Conservation (phyloP, 2,113 vertebrate genomes). For the Gorsachius goisagi region DNA sequence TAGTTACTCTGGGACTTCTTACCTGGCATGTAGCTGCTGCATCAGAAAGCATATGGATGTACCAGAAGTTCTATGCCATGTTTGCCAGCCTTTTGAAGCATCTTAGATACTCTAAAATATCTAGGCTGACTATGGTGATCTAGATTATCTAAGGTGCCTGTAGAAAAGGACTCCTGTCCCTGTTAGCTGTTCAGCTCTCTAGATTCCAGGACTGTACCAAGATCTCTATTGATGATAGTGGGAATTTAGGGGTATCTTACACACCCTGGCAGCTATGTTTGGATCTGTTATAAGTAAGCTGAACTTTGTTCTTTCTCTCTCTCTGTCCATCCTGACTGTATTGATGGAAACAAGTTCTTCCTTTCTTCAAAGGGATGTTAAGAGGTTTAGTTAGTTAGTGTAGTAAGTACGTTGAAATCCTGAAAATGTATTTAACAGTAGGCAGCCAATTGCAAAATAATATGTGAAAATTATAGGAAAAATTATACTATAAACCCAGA, state of each 20-base stretch:
- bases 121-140: not conserved
- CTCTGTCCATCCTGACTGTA: rapidly evolving
- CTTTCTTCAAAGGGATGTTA: not conserved
- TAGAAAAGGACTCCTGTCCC: not conserved
- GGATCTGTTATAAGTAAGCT: not conserved
- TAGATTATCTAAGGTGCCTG: not conserved
- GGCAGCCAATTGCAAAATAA: not conserved
- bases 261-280: not conserved
- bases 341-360: not conserved
- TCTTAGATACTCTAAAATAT: not conserved
- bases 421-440: not conserved
- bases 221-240: not conserved
- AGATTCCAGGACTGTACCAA: not conserved
- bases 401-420: not conserved
- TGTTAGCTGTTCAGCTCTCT: not conserved
- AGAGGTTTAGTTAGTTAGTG: not conserved
- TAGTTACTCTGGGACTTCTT: not conserved
- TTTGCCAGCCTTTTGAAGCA: not conserved
- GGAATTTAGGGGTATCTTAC: not conserved
- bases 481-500: not conserved
- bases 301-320: not conserved
- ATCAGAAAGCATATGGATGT: not conserved
- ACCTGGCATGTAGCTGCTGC: not conserved
- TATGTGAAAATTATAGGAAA: not conserved
- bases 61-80: not conserved